These are phyloP conservation scores for Bombycilla garrulus DNA, from an alignment of 2,113 vertebrate genomes.

Conservation along the genomic window DNA sequence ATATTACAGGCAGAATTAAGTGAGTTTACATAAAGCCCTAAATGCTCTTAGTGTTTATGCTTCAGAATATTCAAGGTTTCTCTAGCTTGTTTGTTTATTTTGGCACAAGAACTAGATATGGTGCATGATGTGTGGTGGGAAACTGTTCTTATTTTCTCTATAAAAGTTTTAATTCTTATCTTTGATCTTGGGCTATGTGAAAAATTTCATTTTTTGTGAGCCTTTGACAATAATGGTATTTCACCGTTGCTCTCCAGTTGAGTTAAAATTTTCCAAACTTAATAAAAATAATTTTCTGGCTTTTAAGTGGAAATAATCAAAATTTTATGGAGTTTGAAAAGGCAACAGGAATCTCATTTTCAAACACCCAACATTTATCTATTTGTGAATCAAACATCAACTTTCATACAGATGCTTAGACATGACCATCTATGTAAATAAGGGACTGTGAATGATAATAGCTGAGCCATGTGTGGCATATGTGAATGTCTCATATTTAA, in stretches of 20 bases:
- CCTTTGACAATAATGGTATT: neutral
- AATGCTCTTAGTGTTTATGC: neutral
- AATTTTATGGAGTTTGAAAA: neutral
- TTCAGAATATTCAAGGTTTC: neutral
- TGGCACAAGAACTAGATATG: neutral
- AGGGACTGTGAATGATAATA: neutral
- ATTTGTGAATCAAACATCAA: neutral
- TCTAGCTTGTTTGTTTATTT: neutral
- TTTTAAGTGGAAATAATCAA: neutral
- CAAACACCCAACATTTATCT: neutral
- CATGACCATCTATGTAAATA: neutral
- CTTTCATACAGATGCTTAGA: neutral
- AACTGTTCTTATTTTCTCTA: neutral
- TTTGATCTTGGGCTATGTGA: neutral
- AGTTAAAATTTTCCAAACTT: neutral
- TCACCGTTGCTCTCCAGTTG: neutral
- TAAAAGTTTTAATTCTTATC: constrained; percentile 9
- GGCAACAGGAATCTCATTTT: neutral
- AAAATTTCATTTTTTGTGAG: neutral
- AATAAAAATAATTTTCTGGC: neutral
- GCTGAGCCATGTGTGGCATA: neutral
- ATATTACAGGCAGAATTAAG: neutral
- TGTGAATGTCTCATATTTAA: neutral
- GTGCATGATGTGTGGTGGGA: neutral
- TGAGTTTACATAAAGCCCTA: neutral